Evolutionary conservation across 2,888 invertebrate genomes (phyloP).

Genomic region (Himalopsyche japonica): DNA sequence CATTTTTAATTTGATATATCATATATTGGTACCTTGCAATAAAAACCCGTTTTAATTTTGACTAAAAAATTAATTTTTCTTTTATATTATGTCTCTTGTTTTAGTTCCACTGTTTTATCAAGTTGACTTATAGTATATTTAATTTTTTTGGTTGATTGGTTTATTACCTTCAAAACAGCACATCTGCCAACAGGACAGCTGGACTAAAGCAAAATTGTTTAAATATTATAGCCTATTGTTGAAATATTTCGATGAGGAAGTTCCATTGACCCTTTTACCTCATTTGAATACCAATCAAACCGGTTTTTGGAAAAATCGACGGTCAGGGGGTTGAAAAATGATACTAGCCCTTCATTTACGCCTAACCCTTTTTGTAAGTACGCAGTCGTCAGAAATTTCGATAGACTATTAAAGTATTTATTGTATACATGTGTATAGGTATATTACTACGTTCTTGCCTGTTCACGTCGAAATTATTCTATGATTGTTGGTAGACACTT

Average conservation of each 20-base stretch:
- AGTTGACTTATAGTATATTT: no score
- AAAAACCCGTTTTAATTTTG: no score
- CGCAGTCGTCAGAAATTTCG: neutral
- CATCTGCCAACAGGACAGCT: constrained; percentile 30
- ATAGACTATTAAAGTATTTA: no score
- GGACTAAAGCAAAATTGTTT: constrained; percentile 14
- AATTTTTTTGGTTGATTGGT: neutral
- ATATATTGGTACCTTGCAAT: no score
- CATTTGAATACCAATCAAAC: constrained; percentile 34
- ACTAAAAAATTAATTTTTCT: no score
- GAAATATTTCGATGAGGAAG: constrained; percentile 6
- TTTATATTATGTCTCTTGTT: no score
- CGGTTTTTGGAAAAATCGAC: constrained; percentile 13
- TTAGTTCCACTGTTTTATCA: neutral
- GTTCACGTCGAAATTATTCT: no score
- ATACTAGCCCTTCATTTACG: constrained; percentile 3
- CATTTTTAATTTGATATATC: no score
- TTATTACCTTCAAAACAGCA: neutral
- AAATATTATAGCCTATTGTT: constrained; percentile 12
- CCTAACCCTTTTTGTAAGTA: neutral
- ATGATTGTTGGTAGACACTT: no score
- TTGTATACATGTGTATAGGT: no score
- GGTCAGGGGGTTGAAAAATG: constrained; percentile 28
- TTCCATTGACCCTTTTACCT: constrained; percentile 23
- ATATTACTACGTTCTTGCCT: no score